Evolutionary conservation across 2,113 vertebrate species (phyloP).

Genomic region (Chinchilla lanigera): DNA sequence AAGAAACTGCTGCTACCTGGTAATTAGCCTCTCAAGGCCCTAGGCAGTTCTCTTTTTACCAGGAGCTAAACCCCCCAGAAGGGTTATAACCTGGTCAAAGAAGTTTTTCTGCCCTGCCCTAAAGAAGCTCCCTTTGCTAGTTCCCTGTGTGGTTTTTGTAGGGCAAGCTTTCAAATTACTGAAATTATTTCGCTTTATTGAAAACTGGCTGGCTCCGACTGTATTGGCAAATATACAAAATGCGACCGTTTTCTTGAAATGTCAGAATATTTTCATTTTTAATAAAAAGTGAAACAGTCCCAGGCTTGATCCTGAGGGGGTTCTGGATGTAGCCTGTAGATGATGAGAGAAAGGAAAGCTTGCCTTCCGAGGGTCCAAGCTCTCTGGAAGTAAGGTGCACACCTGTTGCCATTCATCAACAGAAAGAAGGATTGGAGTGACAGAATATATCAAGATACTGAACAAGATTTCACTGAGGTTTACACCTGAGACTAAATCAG

Average conservation of each 20-base stretch:
- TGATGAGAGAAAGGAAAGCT: background rate
- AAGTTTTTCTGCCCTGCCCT: background rate
- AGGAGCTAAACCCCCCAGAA: slow-evolving; percentile 19
- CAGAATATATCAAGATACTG: background rate
- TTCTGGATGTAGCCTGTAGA: background rate
- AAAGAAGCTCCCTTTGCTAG: slow-evolving; percentile 14
- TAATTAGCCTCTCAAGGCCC: slow-evolving; percentile 55
- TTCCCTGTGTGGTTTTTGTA: background rate
- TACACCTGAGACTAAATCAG: background rate
- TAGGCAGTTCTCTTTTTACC: slow-evolving; percentile 20
- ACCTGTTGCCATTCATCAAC: background rate
- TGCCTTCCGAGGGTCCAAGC: background rate
- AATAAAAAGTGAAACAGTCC: slow-evolving; percentile 1
- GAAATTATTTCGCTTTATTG: background rate
- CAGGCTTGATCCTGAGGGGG: background rate
- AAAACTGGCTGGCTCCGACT: background rate
- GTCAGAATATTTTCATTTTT: slow-evolving; percentile 39
- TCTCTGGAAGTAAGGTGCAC: background rate
- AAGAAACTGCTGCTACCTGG: slow-evolving; percentile 40
- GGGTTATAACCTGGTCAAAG: background rate
- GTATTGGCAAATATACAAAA: background rate
- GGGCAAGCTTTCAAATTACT: background rate
- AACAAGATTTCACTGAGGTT: background rate
- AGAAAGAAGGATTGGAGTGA: background rate
- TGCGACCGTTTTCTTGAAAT: background rate